Evolutionary conservation across 2,113 vertebrate genomes (phyloP).

Genomic region (Antigone vipio): DNA sequence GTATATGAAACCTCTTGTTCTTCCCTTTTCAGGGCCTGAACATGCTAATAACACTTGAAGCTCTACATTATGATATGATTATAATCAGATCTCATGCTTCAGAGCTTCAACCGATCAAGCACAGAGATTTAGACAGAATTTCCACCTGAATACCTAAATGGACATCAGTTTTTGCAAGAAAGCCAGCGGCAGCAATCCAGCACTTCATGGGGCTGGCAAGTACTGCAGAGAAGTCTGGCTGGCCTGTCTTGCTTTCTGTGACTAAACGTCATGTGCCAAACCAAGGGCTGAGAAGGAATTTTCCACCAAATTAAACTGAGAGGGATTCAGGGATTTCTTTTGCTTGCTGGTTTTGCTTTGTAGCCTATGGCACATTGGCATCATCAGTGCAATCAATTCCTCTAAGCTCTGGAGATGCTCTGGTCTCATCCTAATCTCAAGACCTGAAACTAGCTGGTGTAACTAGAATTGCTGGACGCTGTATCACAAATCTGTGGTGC

Average conservation of each 20-base stretch:
- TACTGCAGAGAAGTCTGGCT: background rate
- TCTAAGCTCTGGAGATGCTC: background rate
- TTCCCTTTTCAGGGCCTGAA: background rate
- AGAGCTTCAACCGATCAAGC: background rate
- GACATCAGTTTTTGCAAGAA: background rate
- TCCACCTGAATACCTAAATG: slow-evolving; percentile 13
- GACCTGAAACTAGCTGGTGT: background rate
- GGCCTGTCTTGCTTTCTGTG: background rate
- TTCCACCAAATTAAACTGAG: background rate
- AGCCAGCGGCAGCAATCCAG: background rate
- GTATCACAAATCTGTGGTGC: background rate
- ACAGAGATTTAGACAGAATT: background rate
- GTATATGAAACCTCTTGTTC: background rate
- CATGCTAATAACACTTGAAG: background rate
- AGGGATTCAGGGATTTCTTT: background rate
- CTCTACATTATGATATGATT: background rate
- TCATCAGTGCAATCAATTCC: background rate
- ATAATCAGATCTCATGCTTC: slow-evolving; percentile 1
- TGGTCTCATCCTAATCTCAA: background rate
- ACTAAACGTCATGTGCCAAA: background rate
- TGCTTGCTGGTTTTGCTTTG: background rate
- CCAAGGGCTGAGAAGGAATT: background rate
- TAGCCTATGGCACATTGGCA: background rate
- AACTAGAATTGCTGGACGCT: background rate
- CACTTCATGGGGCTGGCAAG: background rate